Conservation (phyloP, 1,140 invertebrate species). For the Marisa cornuarietis region DNA sequence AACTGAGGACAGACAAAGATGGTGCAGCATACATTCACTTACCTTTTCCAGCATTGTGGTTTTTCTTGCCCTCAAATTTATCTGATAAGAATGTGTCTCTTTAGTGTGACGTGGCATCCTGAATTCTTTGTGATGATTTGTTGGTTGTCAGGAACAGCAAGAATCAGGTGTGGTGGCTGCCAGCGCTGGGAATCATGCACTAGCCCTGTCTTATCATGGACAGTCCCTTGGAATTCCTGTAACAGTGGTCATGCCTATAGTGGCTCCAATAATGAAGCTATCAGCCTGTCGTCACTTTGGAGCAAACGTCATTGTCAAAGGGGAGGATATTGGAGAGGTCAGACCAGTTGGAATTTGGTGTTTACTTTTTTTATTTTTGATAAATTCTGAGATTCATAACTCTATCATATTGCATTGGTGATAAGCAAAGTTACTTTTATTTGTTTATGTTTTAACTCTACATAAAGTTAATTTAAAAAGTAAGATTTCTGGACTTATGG, state of each 20-base stretch:
- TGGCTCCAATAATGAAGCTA: conserved; percentile 84
- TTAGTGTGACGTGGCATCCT: too few species aligned
- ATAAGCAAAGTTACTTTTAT: too few species aligned
- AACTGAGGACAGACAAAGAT: too few species aligned
- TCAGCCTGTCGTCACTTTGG: conserved; percentile 84
- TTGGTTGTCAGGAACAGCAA: conserved; percentile 72
- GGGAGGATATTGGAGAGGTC: conserved; percentile 83
- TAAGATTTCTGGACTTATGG: too few species aligned
- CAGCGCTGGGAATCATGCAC: conserved; percentile 91
- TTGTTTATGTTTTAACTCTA: too few species aligned
- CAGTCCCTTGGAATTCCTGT: conserved; percentile 81
- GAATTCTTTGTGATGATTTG: too few species aligned
- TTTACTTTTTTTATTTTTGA: background rate
- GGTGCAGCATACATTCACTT: too few species aligned
- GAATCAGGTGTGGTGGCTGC: conserved; percentile 87
- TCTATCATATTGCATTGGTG: too few species aligned
- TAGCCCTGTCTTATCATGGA: conserved; percentile 89
- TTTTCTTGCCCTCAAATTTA: too few species aligned
- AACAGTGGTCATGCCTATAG: conserved; percentile 91
- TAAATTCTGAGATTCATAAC: background rate
- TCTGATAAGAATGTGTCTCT: too few species aligned
- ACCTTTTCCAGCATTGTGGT: too few species aligned
- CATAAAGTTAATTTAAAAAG: too few species aligned
- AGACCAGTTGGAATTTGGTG: background rate
- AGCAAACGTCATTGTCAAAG: conserved; percentile 85